Evolutionary conservation across 2,113 vertebrate genomes (phyloP), one percentile per base, ranked within the genome.

Genomic region (Ictalurus furcatus): DNA sequence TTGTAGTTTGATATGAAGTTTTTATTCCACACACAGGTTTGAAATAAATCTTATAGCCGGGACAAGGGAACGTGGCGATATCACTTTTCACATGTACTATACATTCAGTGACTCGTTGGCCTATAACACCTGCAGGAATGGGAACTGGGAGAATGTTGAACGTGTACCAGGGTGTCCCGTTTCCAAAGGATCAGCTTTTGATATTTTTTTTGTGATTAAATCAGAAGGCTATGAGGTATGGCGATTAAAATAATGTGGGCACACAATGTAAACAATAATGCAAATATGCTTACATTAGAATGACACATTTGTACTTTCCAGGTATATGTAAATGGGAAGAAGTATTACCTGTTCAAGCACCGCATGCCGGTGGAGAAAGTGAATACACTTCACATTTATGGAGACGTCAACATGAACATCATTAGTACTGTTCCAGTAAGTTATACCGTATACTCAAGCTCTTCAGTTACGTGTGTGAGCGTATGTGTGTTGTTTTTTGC

Each of bases 211-310:
- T 19, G 54, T 59, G 14, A 34, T 16, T 9, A 82, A 59, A 59
- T 3, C 54, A 59, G 80, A 82, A 82, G 80, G 80, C 54, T 82
- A 59, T 16, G 54, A 82, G 80, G 80, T 82, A 34, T 82, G 80
- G 8, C 8, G n/a, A 58, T 58, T 81, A 81, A 81, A 56, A 54
- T 13, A 25, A 7, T 81, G 17, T 56, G 7, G 1, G 16, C 14
- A 4, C 48, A 69, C 28, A 69, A 69, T n/a, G 28, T 65, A 65
- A 17, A 73, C 0, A 34, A 19, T 73, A 73, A 37, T 37, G 6
- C 2, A 19, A 73, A n/a, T 73, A 17, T 37, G 34, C 37, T 34
- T 73, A 30, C 13, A 30, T 48, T 48, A 19, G 21, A 82, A 59
- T 21, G 13, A n/a, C 69, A 28, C 7, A 9, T n/a, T 21, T 56